These are phyloP conservation scores for Dicaeum eximium DNA, from an alignment of 2,113 vertebrate species.

Conservation along the genomic window DNA sequence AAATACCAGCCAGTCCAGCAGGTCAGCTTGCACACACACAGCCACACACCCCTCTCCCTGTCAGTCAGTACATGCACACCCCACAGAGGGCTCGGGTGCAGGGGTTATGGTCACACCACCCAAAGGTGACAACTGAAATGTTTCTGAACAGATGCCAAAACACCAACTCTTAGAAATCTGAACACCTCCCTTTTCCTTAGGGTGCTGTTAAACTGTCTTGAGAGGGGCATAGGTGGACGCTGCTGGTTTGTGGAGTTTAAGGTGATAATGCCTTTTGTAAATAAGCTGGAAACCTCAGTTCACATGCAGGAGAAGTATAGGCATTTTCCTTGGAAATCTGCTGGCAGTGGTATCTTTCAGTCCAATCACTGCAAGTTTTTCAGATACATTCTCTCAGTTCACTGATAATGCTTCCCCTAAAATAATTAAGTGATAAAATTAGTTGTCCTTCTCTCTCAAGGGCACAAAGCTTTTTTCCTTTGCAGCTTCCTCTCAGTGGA, in stretches of 20 bases:
- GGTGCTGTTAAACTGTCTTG: background rate
- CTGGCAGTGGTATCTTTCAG: background rate
- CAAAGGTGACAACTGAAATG: background rate
- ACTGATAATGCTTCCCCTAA: background rate
- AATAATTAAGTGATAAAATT: constrained; percentile 29
- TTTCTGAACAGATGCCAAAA: background rate
- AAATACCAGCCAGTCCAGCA: background rate
- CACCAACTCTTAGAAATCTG: background rate
- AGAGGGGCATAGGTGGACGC: background rate
- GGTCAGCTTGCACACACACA: background rate
- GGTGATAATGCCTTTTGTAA: background rate
- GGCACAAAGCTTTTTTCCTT: background rate
- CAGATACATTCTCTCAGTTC: background rate
- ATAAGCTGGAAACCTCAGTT: background rate
- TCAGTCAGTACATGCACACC: background rate
- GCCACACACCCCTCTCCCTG: background rate
- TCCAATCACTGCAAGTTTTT: background rate
- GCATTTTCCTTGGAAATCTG: background rate
- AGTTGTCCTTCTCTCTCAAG: constrained; percentile 15
- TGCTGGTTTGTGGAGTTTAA: background rate
- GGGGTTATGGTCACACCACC: accelerated
- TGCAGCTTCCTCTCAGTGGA: background rate
- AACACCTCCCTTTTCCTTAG: background rate
- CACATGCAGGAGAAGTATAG: background rate
- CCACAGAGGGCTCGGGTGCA: accelerated